A percentile compares a stretch with the other conserved stretches of the same genome.
These are phyloP conservation scores for Sebastes alutus DNA, from an alignment of 2,797 vertebrate genomes.

Conservation along the genomic window DNA sequence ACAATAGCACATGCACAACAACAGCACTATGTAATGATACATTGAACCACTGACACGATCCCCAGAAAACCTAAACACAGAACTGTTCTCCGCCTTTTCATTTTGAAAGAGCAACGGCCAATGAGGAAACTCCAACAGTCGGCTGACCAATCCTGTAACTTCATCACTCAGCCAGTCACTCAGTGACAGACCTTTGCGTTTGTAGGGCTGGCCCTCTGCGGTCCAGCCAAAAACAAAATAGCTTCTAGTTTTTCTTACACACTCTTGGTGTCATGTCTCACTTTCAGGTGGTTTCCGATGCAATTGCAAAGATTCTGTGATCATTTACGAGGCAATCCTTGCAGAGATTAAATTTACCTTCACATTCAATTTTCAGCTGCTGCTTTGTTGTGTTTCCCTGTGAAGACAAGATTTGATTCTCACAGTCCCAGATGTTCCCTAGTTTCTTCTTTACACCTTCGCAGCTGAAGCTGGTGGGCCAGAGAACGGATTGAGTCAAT, in stretches of 20 bases:
- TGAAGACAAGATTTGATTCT: accelerated
- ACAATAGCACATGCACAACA: no score
- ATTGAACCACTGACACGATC: no score
- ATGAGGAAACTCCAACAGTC: no score
- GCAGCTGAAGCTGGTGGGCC: slow-evolving; percentile 38
- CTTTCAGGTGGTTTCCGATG: background rate
- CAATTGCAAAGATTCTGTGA: background rate
- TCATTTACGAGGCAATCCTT: background rate
- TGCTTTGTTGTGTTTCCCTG: accelerated
- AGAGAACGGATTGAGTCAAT: no score
- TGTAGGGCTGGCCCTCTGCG: no score
- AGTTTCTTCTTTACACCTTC: accelerated
- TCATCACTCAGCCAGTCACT: no score
- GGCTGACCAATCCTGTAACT: no score
- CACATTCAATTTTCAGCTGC: slow-evolving; percentile 50
- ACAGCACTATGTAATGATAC: no score
- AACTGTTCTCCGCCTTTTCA: no score
- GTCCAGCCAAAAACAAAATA: background rate
- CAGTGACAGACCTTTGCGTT: no score
- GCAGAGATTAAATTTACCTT: slow-evolving; percentile 42
- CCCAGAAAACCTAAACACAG: no score
- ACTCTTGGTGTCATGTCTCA: background rate
- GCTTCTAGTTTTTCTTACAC: background rate
- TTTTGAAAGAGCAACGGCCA: no score
- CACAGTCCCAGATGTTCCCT: slow-evolving; percentile 67